phyloP scores from a whole-genome alignment of 2,888 invertebrate genomes.

The Drosophila putrida region DNA sequence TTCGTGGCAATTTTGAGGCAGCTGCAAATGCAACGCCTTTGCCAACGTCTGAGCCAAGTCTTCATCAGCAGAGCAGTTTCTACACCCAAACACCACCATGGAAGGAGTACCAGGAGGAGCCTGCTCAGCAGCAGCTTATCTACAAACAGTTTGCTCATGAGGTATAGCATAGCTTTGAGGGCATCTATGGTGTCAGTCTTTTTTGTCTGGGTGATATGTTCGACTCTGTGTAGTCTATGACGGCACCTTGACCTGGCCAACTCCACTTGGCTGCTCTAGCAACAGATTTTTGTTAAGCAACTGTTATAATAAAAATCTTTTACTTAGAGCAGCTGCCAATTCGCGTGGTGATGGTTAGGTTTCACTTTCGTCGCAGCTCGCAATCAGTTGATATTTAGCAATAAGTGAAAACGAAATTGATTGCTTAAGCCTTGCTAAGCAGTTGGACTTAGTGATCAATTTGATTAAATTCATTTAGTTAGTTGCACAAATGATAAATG shows the following conservation, averaged over 20 bases:
- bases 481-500: constrained; percentile 43
- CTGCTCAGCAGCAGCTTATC: constrained; percentile 42
- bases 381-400: constrained; percentile 63
- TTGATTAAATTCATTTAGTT: constrained; percentile 31
- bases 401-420: constrained; percentile 53
- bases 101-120: constrained; percentile 85
- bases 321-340: constrained; percentile 29
- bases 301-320: constrained; percentile 16
- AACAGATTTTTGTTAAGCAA: constrained; percentile 32
- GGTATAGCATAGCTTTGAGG: constrained; percentile 75
- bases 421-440: constrained; percentile 28
- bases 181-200: constrained; percentile 48
- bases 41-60: constrained; percentile 39
- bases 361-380: constrained; percentile 29
- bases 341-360: constrained; percentile 4
- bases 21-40: constrained; percentile 73
- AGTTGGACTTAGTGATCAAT: constrained; percentile 39
- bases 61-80: constrained; percentile 85
- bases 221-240: constrained; percentile 37
- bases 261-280: constrained; percentile 8
- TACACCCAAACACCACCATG: constrained; percentile 85
- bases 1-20: constrained; percentile 87
- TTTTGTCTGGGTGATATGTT: constrained; percentile 69
- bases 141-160: constrained; percentile 73
- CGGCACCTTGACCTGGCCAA: constrained; percentile 33